These are phyloP conservation scores for Xiphorhynchus elegans DNA, from an alignment of 2,113 vertebrate genomes.

Conservation along the genomic window DNA sequence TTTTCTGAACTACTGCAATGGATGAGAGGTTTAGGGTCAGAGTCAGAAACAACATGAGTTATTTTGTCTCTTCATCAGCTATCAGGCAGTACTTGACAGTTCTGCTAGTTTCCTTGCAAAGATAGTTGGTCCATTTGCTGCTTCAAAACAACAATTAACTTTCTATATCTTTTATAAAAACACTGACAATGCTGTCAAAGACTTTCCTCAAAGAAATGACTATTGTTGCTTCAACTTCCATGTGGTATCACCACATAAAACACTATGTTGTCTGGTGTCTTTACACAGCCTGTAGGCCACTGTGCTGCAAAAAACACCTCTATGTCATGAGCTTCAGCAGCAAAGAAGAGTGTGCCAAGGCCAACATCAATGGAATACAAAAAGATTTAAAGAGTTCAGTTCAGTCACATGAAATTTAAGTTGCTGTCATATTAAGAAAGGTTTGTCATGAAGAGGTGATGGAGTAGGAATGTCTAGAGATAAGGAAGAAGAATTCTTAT, in stretches of 20 bases:
- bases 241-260: background rate
- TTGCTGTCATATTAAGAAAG: background rate
- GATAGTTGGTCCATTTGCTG: background rate
- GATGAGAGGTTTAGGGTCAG: background rate
- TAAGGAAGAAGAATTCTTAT: background rate
- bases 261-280: background rate
- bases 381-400: background rate
- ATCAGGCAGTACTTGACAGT: background rate
- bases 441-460: background rate
- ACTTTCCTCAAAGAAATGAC: background rate
- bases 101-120: background rate
- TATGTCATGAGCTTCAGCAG: fast-evolving
- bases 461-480: background rate
- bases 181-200: background rate
- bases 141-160: background rate
- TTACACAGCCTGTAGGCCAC: background rate
- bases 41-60: background rate
- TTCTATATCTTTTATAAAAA: background rate
- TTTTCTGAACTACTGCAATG: background rate
- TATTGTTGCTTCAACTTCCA: background rate
- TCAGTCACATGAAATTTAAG: background rate
- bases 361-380: background rate
- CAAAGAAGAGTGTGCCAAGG: background rate
- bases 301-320: background rate
- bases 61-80: background rate